These are phyloP conservation scores for Esox lucius DNA, from an alignment of 2,797 vertebrate species.

Conservation along the genomic window DNA sequence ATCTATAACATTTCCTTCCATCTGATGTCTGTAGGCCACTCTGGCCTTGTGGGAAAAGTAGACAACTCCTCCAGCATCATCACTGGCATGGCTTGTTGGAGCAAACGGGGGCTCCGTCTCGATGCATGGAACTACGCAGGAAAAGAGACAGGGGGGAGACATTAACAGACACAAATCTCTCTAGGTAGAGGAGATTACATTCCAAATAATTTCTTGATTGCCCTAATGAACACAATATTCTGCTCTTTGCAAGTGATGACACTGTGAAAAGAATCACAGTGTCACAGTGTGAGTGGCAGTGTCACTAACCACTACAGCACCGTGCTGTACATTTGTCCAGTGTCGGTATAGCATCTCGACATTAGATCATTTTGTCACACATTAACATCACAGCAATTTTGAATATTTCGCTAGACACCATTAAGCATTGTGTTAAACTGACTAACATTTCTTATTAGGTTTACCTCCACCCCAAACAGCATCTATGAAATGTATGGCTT, in stretches of 20 bases:
- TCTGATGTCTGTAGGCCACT: conserved; percentile 47
- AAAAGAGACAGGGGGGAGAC: not conserved
- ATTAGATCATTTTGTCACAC: no score
- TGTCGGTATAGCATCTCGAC: no score
- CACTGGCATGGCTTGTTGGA: conserved; percentile 26
- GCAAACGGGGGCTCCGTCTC: conserved; percentile 29
- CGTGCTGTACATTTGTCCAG: no score
- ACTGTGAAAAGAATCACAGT: not conserved
- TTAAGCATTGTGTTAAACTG: no score
- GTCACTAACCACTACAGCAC: no score
- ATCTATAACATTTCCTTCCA: conserved; percentile 50
- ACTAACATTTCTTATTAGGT: no score
- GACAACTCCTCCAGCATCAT: conserved; percentile 21
- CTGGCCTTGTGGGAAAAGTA: conserved; percentile 51
- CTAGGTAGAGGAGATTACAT: not conserved
- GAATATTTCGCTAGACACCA: no score
- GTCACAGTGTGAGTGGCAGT: no score
- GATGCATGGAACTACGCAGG: conserved; percentile 34
- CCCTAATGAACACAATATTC: not conserved
- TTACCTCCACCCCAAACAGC: no score
- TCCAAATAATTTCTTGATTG: not conserved
- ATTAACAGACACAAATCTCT: not conserved
- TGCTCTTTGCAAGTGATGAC: not conserved
- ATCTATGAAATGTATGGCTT: no score
- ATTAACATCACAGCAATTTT: no score